Evolutionary conservation across 2,888 invertebrate genomes (phyloP).

Genomic region (Tachina grossa): DNA sequence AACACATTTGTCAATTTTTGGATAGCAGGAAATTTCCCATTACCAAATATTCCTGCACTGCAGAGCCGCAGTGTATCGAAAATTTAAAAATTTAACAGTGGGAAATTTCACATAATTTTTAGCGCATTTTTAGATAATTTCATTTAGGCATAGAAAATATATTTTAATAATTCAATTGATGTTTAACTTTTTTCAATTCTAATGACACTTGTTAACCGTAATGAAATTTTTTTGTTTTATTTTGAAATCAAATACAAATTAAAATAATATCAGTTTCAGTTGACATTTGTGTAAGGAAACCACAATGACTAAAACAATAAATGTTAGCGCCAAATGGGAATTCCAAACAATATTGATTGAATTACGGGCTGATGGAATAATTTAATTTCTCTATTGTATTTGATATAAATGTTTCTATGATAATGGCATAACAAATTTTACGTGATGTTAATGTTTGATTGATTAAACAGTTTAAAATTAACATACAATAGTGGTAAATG

Average conservation of each 20-base stretch:
- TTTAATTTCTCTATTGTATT: not conserved
- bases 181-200: constrained; percentile 31
- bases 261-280: constrained; percentile 7
- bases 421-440: not conserved
- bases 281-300: constrained; percentile 6
- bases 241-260: not conserved
- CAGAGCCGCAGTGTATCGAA: too few relatives aligned
- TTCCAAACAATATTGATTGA: constrained; percentile 7
- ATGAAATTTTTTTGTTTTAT: constrained; percentile 36
- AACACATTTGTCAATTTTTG: too few relatives aligned
- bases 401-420: not conserved
- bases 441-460: not conserved
- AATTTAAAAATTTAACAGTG: too few relatives aligned
- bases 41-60: too few relatives aligned
- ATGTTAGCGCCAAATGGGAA: not conserved
- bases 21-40: too few relatives aligned
- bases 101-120: not conserved
- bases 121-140: not conserved
- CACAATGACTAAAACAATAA: constrained; percentile 9
- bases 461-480: not conserved
- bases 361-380: not conserved
- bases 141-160: constrained; percentile 20
- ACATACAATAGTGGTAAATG: not conserved
- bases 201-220: constrained; percentile 31
- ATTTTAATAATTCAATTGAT: constrained; percentile 55